A percentile compares a stretch with the other conserved stretches of the same genome.
Evolutionary conservation across 2,797 vertebrate species (phyloP).

Genomic region (Thunnus albacares): DNA sequence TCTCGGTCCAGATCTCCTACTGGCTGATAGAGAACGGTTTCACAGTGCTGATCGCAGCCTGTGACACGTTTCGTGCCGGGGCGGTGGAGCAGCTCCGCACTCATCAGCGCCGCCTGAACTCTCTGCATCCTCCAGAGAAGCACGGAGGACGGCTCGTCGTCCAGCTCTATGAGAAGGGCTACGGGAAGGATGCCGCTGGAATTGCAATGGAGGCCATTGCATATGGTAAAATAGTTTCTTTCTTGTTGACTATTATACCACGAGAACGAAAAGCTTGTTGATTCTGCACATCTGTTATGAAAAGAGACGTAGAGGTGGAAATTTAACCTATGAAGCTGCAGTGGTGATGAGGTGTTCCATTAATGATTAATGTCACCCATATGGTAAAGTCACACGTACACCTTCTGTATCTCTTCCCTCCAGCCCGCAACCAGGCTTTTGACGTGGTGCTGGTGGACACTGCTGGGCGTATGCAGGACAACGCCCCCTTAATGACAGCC

Average conservation of each 20-base stretch:
- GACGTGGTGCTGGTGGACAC: slow-evolving; percentile 99
- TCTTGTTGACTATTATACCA: not conserved
- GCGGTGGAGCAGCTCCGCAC: slow-evolving; percentile 98
- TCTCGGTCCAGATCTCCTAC: slow-evolving; percentile 91
- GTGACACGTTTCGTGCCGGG: slow-evolving; percentile 96
- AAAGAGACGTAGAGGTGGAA: not conserved
- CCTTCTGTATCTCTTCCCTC: not conserved
- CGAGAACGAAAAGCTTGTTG: not conserved
- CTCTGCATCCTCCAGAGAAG: slow-evolving; percentile 92
- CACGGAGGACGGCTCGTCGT: slow-evolving; percentile 90
- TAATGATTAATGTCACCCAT: not conserved
- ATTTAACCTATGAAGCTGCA: not conserved
- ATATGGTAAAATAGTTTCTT: slow-evolving; percentile 84
- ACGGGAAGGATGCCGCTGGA: slow-evolving; percentile 97
- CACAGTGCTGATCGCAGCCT: slow-evolving; percentile 96
- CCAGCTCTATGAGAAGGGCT: slow-evolving; percentile 98
- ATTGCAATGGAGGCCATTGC: slow-evolving; percentile 99
- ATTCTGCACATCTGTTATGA: not conserved
- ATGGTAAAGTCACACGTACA: not conserved
- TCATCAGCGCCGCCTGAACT: slow-evolving; percentile 94
- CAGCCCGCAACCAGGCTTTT: slow-evolving; percentile 95
- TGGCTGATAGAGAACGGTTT: slow-evolving; percentile 98
- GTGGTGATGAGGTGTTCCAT: not conserved
- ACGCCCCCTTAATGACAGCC: slow-evolving; percentile 96
- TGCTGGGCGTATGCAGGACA: slow-evolving; percentile 99